Base-by-base conservation (phyloP, 2,113 vertebrate species). In the Chlorodrepanis virens region DNA sequence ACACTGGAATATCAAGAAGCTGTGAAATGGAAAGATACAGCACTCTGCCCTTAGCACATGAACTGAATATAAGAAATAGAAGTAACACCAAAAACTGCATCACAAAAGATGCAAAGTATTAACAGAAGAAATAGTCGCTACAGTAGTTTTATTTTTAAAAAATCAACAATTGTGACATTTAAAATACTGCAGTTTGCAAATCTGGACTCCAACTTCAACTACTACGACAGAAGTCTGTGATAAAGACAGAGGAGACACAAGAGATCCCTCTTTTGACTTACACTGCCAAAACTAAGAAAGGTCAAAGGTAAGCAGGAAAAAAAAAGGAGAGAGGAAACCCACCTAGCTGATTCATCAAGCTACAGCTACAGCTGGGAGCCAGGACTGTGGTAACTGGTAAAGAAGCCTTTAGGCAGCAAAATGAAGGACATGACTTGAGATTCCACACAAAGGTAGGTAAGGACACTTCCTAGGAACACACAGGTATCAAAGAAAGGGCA, bases 401-500 rank as follows among this genome's bases (percentile, higher is more conserved):
- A 80, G 4, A 47, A 92, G 27, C n/a, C 75, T 94, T 88, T 70
- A 15, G 10, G 90, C 54, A 89, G 90, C 3, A 3, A 76, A 94
- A 67, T 0, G 3, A 76, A 91, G 31, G 74, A 84, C 4, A 5
- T 35, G 59, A 89, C 44, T 45, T 1, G 4, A 92, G 65, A 91
- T 47, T 28, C 61, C 18, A 14, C 0, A 1, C 45, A 88, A 50
- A 83, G 53, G 78, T 17, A 85, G 81, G 70, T 37, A 82, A 91
- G 61, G 69, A 84, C 75, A 45, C 74, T 83, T 72, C 60, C 74
- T 10, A 3, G 40, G 65, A 93, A 44, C 83, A 61, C 45, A 35
- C 23, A n/a, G 70, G 56, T 83, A 95, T 94, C 80, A 95, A 93
- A 95, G 82, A 87, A 72, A 78, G 64, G 50, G 56, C 85, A 96